These are phyloP conservation scores for Rhaphigaster nebulosa DNA, from an alignment of 2,888 invertebrate species.

Conservation along the genomic window DNA sequence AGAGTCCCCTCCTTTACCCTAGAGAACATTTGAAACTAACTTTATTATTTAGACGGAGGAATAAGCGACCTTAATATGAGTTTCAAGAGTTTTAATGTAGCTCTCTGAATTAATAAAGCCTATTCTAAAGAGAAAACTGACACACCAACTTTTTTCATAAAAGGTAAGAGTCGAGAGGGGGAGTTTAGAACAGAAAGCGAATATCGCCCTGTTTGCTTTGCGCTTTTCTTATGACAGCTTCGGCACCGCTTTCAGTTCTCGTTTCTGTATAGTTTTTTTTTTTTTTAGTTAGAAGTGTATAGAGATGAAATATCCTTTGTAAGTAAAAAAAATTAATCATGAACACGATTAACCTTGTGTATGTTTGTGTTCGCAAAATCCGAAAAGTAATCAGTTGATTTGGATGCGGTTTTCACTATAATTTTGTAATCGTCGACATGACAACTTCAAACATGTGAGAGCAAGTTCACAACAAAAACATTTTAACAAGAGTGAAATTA, in stretches of 20 bases:
- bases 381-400: too few relatives aligned
- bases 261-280: not conserved
- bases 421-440: too few relatives aligned
- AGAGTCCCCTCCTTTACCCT: not conserved
- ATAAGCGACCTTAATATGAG: not conserved
- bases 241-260: not conserved
- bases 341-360: too few relatives aligned
- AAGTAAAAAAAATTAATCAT: too few relatives aligned
- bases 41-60: not conserved
- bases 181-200: not conserved
- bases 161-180: not conserved
- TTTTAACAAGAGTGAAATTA: too few relatives aligned
- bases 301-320: not conserved
- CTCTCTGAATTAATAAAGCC: slow-evolving; percentile 33
- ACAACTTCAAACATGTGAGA: too few relatives aligned
- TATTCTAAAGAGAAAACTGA: slow-evolving; percentile 15
- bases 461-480: too few relatives aligned
- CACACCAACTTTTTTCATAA: slow-evolving; percentile 27
- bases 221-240: not conserved
- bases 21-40: not conserved
- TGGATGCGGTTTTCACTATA: too few relatives aligned
- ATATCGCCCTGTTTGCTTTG: not conserved
- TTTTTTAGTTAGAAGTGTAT: not conserved
- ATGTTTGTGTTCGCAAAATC: too few relatives aligned
- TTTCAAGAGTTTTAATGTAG: slow-evolving; percentile 24